Conservation (phyloP, 2,888 invertebrate species). For the Hirtodrosophila histrioides region DNA sequence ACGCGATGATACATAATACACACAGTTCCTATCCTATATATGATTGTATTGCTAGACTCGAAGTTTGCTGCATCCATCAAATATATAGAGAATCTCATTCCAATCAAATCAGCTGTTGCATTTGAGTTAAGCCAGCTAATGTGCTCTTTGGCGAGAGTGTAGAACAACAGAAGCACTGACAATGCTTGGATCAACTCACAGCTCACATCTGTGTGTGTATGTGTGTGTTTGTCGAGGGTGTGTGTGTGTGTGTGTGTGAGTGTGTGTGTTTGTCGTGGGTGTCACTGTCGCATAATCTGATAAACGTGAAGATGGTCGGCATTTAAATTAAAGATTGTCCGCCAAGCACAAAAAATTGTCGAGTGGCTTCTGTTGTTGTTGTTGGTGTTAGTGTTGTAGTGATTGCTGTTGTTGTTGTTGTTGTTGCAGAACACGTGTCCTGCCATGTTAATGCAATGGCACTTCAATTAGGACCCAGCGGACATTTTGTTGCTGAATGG, state of each 20-base stretch:
- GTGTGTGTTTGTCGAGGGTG: neutral
- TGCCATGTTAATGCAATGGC: constrained; percentile 56
- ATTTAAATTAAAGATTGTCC: constrained; percentile 79
- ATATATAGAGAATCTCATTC: no score
- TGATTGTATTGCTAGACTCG: no score
- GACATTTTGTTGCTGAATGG: constrained; percentile 39
- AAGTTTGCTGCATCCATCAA: no score
- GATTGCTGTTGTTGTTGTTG: constrained; percentile 5
- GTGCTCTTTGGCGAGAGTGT: constrained; percentile 1
- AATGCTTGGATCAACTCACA: no score
- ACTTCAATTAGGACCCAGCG: constrained; percentile 70
- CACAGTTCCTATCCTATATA: no score
- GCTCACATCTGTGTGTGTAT: constrained; percentile 1
- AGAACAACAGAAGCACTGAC: neutral
- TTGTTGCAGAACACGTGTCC: constrained; percentile 34
- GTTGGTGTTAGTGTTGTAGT: constrained; percentile 6
- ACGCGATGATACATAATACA: no score
- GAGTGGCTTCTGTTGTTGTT: constrained; percentile 35
- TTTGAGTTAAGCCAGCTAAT: neutral
- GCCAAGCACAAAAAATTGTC: constrained; percentile 67
- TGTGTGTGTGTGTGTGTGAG: constrained; percentile 9
- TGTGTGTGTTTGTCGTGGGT: constrained; percentile 26
- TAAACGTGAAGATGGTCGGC: constrained; percentile 76
- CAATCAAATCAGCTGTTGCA: no score
- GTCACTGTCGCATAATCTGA: constrained; percentile 68